Percentiles rank a stretch among this genome's conserved stretches.
These are phyloP conservation scores for Parnassius mnemosyne DNA, from an alignment of 2,888 invertebrate genomes.

Conservation along the genomic window DNA sequence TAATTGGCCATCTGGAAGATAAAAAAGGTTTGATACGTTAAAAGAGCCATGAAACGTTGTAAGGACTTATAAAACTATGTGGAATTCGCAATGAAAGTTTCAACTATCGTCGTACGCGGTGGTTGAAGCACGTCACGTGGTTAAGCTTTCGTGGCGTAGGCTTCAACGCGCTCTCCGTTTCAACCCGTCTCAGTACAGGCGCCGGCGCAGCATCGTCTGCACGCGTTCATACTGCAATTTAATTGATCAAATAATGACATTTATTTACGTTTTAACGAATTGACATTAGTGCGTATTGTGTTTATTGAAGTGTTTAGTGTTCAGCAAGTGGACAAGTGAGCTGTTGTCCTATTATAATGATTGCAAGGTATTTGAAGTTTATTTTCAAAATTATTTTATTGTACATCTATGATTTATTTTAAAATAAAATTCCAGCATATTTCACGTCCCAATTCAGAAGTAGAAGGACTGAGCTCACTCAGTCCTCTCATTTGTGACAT, in stretches of 20 bases:
- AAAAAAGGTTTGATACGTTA: background rate
- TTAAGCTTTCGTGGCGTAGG: constrained; percentile 45
- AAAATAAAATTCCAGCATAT: too few relatives aligned
- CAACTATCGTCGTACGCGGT: constrained; percentile 9
- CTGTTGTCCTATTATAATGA: constrained; percentile 15
- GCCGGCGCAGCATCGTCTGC: constrained; percentile 52
- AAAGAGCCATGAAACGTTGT: background rate
- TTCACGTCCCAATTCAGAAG: too few relatives aligned
- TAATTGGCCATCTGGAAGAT: too few relatives aligned
- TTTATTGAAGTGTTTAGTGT: constrained; percentile 21
- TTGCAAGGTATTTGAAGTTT: constrained; percentile 18
- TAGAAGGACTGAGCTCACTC: too few relatives aligned
- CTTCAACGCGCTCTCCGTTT: constrained; percentile 47
- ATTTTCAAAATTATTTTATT: too few relatives aligned
- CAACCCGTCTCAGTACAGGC: constrained; percentile 51
- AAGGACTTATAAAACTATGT: background rate
- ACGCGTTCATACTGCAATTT: constrained; percentile 41
- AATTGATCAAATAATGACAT: constrained; percentile 19
- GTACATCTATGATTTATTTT: too few relatives aligned
- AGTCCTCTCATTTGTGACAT: too few relatives aligned
- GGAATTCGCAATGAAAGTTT: constrained; percentile 12
- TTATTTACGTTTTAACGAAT: constrained; percentile 10
- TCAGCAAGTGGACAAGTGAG: constrained; percentile 19
- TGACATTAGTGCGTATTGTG: constrained; percentile 20
- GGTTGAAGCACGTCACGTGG: constrained; percentile 37